These are phyloP conservation scores for Sinohyriopsis cumingii DNA, from an alignment of 2,888 invertebrate genomes.

Conservation along the genomic window DNA sequence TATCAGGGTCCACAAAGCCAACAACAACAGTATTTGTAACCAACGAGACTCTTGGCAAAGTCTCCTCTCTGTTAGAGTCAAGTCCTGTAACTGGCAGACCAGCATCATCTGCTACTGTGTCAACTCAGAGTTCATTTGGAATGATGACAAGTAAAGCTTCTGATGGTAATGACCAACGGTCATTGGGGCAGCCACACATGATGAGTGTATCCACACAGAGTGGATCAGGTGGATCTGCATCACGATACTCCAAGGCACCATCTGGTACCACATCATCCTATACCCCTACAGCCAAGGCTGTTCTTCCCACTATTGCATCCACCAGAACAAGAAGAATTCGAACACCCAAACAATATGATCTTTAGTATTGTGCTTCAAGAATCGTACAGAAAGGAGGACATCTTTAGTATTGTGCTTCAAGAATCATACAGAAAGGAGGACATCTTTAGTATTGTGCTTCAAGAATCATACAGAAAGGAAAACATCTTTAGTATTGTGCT, in stretches of 20 bases:
- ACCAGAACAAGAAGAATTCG: slow-evolving; percentile 65
- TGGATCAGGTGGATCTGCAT: slow-evolving; percentile 4
- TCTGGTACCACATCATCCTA: slow-evolving; percentile 39
- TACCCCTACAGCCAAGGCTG: slow-evolving; percentile 55
- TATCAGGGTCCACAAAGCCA: too few species aligned
- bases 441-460: slow-evolving; percentile 27
- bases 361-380: slow-evolving; percentile 10
- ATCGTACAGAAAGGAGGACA: too few species aligned
- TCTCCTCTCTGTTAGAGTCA: slow-evolving; percentile 58
- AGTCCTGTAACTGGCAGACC: slow-evolving; percentile 45
- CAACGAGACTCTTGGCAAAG: slow-evolving; percentile 58
- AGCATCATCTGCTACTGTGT: slow-evolving; percentile 3
- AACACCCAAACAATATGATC: slow-evolving; percentile 67
- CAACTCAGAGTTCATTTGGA: not conserved
- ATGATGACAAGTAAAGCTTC: slow-evolving; percentile 8
- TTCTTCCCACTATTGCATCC: slow-evolving; percentile 55
- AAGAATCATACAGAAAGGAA: too few species aligned
- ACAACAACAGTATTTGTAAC: too few species aligned
- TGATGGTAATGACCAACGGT: slow-evolving; percentile 13
- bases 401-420: too few species aligned
- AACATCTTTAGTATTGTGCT: slow-evolving; percentile 29
- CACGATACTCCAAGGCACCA: slow-evolving; percentile 22
- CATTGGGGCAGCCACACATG: slow-evolving; percentile 5
- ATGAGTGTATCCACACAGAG: slow-evolving; percentile 9
- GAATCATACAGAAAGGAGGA: too few species aligned